These are phyloP conservation scores for Pogonognathellus flavescens DNA, from an alignment of 1,140 invertebrate species.

Conservation along the genomic window DNA sequence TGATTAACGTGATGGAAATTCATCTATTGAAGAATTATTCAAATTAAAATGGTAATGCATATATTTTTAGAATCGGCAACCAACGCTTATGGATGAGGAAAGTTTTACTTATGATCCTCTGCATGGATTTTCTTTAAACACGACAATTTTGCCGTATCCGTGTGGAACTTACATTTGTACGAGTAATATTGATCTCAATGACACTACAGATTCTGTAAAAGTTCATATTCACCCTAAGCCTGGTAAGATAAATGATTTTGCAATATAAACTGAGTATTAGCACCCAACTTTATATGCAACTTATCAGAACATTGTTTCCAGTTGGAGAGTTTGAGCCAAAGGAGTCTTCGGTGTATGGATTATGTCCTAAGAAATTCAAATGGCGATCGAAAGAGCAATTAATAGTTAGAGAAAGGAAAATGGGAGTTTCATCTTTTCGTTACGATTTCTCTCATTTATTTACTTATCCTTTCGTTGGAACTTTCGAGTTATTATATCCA, in stretches of 20 bases:
- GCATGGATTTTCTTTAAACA: constrained; percentile 11
- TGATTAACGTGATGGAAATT: too few relatives aligned
- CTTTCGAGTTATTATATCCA: neutral
- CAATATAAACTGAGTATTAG: too few relatives aligned
- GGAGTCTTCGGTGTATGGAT: neutral
- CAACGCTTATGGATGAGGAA: neutral
- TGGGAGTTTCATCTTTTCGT: neutral
- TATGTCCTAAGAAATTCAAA: constrained; percentile 21
- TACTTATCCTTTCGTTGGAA: neutral
- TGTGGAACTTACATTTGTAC: constrained; percentile 41
- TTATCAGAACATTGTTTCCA: neutral
- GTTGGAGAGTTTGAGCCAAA: constrained; percentile 2
- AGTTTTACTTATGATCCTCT: neutral
- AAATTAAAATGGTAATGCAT: too few relatives aligned
- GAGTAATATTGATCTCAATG: constrained; percentile 23
- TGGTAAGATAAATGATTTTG: neutral
- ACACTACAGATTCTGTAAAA: neutral
- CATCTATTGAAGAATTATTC: too few relatives aligned
- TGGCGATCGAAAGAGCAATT: constrained; percentile 2
- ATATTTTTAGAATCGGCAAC: neutral
- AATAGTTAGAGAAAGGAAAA: constrained; percentile 6
- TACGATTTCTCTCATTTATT: neutral
- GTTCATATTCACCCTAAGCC: neutral
- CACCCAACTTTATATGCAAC: too few relatives aligned
- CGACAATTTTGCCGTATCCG: constrained; percentile 22